phyloP scores from a whole-genome alignment of 2,888 invertebrate genomes.

The Tuta absoluta region DNA sequence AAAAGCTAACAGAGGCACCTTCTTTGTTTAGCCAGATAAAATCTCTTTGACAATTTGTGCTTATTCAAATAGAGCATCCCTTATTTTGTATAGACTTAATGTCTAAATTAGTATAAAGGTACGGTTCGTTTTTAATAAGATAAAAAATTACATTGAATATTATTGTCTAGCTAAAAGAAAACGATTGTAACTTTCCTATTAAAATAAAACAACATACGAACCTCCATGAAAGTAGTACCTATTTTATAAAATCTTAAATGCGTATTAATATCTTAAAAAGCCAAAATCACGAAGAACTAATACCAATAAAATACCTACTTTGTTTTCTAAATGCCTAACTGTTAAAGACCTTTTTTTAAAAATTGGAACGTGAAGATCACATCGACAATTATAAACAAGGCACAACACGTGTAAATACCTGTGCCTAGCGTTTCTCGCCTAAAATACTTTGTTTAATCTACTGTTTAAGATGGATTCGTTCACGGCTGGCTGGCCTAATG shows the following conservation, averaged over 20 bases:
- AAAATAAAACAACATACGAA: too few species aligned
- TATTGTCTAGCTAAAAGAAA: neutral
- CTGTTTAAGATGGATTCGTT: slow-evolving; percentile 38
- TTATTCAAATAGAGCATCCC: slow-evolving; percentile 79
- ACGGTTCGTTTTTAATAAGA: slow-evolving; percentile 7
- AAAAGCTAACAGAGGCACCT: slow-evolving; percentile 75
- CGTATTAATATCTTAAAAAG: too few species aligned
- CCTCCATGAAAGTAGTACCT: too few species aligned
- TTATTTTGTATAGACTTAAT: slow-evolving; percentile 68
- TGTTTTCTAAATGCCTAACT: too few species aligned
- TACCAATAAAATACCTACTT: too few species aligned
- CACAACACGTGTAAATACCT: neutral
- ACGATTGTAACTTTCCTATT: too few species aligned
- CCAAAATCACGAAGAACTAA: too few species aligned
- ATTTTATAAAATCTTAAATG: too few species aligned
- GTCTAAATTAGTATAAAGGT: slow-evolving; percentile 23
- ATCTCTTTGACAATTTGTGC: slow-evolving; percentile 81
- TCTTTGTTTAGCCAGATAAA: slow-evolving; percentile 80
- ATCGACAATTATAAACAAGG: neutral
- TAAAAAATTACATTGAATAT: neutral
- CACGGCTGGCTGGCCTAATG: slow-evolving; percentile 36
- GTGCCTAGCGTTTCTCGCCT: slow-evolving; percentile 15
- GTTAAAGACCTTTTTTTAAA: too few species aligned
- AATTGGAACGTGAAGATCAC: too few species aligned
- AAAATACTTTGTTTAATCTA: slow-evolving; percentile 40